phyloP scores from a whole-genome alignment of 2,113 vertebrate species.

The Dendrocopos noguchii region DNA sequence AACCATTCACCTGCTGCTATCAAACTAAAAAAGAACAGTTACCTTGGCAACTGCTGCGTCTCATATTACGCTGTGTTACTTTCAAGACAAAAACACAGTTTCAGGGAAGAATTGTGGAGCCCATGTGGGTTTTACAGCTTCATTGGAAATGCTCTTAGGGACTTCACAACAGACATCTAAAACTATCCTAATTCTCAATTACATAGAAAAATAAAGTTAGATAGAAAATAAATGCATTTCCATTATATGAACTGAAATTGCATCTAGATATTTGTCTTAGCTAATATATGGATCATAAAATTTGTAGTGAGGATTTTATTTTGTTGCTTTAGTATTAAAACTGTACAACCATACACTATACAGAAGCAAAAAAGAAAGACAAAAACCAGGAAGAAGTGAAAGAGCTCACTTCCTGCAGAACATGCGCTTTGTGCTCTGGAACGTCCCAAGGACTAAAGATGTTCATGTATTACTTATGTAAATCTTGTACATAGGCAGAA shows the following conservation, averaged over 20 bases:
- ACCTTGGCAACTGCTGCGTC: conserved; percentile 61
- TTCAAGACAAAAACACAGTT: conserved; percentile 17
- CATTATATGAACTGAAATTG: not conserved
- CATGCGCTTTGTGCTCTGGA: not conserved
- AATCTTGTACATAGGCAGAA: not conserved
- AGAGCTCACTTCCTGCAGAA: not conserved
- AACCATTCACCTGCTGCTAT: conserved; percentile 41
- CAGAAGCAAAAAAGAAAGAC: not conserved
- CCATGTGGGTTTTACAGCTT: not conserved
- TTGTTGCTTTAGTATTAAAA: not conserved
- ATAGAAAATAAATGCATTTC: not conserved
- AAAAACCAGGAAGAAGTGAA: not conserved
- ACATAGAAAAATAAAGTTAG: not conserved
- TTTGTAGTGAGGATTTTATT: not conserved
- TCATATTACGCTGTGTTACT: not conserved
- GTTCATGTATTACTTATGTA: not conserved
- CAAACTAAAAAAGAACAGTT: conserved; percentile 36
- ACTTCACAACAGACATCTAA: not conserved
- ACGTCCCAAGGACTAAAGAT: not conserved
- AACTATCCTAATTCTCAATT: not conserved
- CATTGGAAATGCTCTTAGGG: not conserved
- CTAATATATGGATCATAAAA: not conserved
- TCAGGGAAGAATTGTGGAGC: not conserved
- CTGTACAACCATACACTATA: not conserved
- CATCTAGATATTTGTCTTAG: not conserved